Evolutionary conservation across 2,888 invertebrate genomes (phyloP).

Genomic region (Mermis nigrescens): DNA sequence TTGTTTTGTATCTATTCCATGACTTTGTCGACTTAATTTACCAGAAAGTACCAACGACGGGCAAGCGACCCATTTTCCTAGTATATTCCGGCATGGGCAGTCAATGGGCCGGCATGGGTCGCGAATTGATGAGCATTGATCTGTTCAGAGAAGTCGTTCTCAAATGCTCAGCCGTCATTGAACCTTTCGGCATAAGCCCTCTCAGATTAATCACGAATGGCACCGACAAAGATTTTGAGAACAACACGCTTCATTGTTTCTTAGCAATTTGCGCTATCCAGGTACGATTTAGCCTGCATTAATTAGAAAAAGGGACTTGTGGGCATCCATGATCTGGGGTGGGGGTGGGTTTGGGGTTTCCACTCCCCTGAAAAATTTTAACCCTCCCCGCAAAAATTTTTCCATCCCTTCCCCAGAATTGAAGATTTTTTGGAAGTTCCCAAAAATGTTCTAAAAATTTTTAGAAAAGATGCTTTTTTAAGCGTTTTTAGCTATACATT

Average conservation of each 20-base stretch:
- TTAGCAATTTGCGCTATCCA: conserved; percentile 80
- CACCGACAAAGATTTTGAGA: conserved; percentile 42
- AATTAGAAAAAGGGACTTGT: neutral
- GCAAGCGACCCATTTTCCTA: conserved; percentile 51
- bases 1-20: no score
- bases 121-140: conserved; percentile 43
- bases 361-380: no score
- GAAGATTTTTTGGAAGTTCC: no score
- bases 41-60: conserved; percentile 43
- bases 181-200: conserved; percentile 61
- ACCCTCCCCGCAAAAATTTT: no score
- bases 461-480: no score
- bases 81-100: conserved; percentile 89
- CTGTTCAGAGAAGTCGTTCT: conserved; percentile 57
- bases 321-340: neutral
- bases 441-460: no score
- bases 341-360: no score
- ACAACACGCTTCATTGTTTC: conserved; percentile 43
- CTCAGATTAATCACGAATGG: conserved; percentile 55
- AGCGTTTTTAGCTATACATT: no score
- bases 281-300: conserved; percentile 33
- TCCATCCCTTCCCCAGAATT: no score
- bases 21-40: neutral
- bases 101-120: conserved; percentile 81
- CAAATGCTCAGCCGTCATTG: conserved; percentile 54